Evolutionary conservation across 2,113 vertebrate species (phyloP), one percentile per base, ranked within the genome.

Genomic region (Podocnemis expansa): DNA sequence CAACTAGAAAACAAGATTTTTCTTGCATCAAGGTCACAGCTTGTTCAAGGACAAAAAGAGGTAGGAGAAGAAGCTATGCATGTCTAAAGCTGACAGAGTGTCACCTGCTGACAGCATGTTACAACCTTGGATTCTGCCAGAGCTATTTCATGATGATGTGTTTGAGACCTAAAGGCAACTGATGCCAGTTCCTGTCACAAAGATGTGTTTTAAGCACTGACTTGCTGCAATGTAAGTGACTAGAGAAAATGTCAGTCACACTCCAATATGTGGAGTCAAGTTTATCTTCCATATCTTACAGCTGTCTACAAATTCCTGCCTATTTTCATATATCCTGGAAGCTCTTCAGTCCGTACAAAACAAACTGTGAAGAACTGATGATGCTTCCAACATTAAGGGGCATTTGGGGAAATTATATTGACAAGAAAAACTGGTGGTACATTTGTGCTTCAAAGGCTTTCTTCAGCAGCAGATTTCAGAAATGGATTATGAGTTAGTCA

Each of bases 311-410:
- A 91, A 93, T 88, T 83, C 76, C 83, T 93, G 79, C n/a, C 51
- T 67, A 84, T 95, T 96, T 92, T 89, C 70, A 87, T 84, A 70
- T 92, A 38, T 92, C 14, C 43, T 91, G 84, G 47, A 94, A 93
- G 76, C 34, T 87, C 93, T 93, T 93, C 79, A 87, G 63, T 84
- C 63, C 14, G 22, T 47, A 90, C 47, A 86, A 96, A 94, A 92
- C 89, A 54, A 93, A 90, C 85, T 93, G 89, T 89, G 94, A 94
- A 94, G 91, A 91, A 85, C 85, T 29, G 76, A 88, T 94, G 80
- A 88, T 85, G 38, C 38, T 80, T 89, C 56, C 67, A 84, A 78
- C 56, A 90, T 82, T 29, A 92, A 90, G 80, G 88, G 47, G 93
- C 29, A 55, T 91, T 94, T 94, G 49, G 78, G 76, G 55, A 85